Conservation (phyloP, 1,140 invertebrate genomes). For the Neodiprion lecontei region DNA sequence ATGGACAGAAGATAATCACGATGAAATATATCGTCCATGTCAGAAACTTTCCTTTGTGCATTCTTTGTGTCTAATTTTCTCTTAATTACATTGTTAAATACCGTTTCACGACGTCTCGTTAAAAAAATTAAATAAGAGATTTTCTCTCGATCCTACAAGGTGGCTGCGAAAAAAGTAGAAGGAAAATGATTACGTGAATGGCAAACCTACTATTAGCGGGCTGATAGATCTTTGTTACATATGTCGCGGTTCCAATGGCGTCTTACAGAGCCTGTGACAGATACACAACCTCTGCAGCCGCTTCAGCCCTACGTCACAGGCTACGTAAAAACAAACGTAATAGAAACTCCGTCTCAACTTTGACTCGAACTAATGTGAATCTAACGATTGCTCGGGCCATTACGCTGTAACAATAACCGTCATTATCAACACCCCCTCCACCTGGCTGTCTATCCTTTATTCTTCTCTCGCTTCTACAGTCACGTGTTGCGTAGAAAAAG, state of each 20-base stretch:
- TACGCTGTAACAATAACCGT: constrained; percentile 21
- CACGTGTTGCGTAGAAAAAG: not conserved
- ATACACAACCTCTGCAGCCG: not conserved
- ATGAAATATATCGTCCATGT: no score
- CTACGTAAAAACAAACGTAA: not conserved
- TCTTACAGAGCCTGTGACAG: not conserved
- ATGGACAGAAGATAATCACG: no score
- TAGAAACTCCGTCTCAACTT: constrained; percentile 17
- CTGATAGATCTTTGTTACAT: not conserved
- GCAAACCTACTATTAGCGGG: not conserved
- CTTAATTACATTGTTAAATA: no score
- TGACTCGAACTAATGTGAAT: constrained; percentile 26
- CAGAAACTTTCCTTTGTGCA: no score
- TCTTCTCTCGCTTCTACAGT: not conserved
- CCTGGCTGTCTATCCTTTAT: not conserved
- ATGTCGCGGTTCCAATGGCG: not conserved
- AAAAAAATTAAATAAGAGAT: no score
- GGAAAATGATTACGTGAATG: not conserved
- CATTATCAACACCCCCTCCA: constrained; percentile 5
- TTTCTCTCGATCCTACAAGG: no score
- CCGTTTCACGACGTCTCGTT: no score
- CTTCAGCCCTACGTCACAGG: not conserved
- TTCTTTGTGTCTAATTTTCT: no score
- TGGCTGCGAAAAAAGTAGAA: no score
- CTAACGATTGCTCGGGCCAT: constrained; percentile 27